phyloP scores from a whole-genome alignment of 2,888 invertebrate species.

The Drosophila paranaensis region DNA sequence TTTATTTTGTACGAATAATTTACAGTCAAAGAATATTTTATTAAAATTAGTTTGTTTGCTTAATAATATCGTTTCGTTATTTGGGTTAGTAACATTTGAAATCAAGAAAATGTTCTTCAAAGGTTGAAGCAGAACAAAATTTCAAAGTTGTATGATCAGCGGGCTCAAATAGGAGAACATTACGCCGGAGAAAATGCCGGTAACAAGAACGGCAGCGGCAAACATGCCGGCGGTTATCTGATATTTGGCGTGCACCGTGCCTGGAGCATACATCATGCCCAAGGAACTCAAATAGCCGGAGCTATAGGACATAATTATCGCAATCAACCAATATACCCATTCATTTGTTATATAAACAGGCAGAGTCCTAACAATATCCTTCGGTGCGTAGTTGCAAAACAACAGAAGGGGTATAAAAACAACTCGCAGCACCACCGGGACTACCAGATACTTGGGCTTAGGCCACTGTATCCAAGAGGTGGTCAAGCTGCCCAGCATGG shows the following conservation, averaged over 20 bases:
- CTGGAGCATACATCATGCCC: conserved; percentile 85
- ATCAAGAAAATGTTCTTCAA: conserved; percentile 6
- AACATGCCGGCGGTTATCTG: conserved; percentile 97
- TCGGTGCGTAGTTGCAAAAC: conserved; percentile 94
- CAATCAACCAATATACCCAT: conserved; percentile 91
- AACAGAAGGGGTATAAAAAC: conserved; percentile 95
- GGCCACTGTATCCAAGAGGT: conserved; percentile 95
- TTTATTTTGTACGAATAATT: conserved; percentile 7
- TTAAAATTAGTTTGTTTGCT: not conserved
- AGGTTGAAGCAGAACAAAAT: conserved; percentile 8
- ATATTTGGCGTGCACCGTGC: conserved; percentile 91
- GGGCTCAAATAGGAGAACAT: conserved; percentile 90
- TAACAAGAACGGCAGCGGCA: conserved; percentile 95
- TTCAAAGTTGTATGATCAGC: conserved; percentile 45
- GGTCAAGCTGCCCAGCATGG: conserved; percentile 95
- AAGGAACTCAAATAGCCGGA: conserved; percentile 94
- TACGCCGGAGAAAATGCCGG: conserved; percentile 95
- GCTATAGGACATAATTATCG: conserved; percentile 91
- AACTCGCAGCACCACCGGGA: conserved; percentile 89
- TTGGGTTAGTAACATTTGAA: conserved; percentile 1
- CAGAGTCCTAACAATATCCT: conserved; percentile 86
- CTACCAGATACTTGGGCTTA: conserved; percentile 90
- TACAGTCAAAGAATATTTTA: conserved; percentile 5
- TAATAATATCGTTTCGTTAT: conserved; percentile 1
- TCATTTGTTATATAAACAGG: conserved; percentile 93